phyloP scores from a whole-genome alignment of 2,888 invertebrate genomes.

The Amphipoea oculea region DNA sequence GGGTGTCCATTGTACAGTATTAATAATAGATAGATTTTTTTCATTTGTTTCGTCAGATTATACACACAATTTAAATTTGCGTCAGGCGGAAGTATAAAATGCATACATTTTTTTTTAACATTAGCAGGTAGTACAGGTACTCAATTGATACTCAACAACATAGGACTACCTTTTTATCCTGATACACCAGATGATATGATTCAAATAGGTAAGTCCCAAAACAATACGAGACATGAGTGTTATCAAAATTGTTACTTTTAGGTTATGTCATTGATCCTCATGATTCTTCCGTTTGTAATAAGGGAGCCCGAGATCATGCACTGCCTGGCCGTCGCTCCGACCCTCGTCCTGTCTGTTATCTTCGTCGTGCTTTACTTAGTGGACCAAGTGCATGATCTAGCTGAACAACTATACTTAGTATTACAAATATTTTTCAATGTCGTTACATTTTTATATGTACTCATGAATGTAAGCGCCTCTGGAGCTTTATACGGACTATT shows the following conservation, averaged over 20 bases:
- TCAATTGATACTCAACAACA: background rate
- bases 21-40: background rate
- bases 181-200: background rate
- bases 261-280: slow-evolving; percentile 86
- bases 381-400: slow-evolving; percentile 86
- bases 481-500: slow-evolving; percentile 81
- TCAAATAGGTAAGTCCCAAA: slow-evolving; percentile 46
- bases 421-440: slow-evolving; percentile 76
- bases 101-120: slow-evolving; percentile 7
- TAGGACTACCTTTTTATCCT: slow-evolving; percentile 2
- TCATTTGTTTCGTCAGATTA: background rate
- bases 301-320: slow-evolving; percentile 76
- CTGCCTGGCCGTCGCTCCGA: slow-evolving; percentile 84
- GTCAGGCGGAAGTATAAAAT: slow-evolving; percentile 4
- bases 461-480: slow-evolving; percentile 63
- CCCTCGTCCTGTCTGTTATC: slow-evolving; percentile 83
- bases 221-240: slow-evolving; percentile 64
- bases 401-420: slow-evolving; percentile 83
- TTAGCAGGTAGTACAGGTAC: background rate
- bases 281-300: slow-evolving; percentile 84
- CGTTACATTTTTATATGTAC: slow-evolving; percentile 70
- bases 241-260: slow-evolving; percentile 84
- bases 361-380: slow-evolving; percentile 85
- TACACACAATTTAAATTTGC: background rate
- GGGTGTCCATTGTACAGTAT: slow-evolving; percentile 5